These are phyloP conservation scores for Oncorhynchus gorbuscha DNA, from an alignment of 2,113 vertebrate species.

Conservation along the genomic window DNA sequence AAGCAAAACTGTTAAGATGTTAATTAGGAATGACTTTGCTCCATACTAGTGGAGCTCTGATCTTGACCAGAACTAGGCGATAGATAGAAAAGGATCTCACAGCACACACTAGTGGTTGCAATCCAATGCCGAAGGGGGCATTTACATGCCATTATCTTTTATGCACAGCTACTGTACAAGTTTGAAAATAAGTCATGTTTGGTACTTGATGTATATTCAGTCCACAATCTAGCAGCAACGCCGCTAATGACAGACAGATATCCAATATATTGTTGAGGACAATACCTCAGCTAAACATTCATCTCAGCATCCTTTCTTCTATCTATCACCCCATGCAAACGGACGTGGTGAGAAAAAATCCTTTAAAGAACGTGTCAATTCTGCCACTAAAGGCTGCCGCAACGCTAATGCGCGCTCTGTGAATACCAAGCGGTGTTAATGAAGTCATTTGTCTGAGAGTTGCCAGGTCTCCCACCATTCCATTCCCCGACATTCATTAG, in stretches of 20 bases:
- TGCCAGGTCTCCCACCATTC: slow-evolving; percentile 69
- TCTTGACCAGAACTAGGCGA: slow-evolving; percentile 34
- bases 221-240: slow-evolving; percentile 49
- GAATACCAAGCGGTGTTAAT: slow-evolving; percentile 76
- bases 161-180: slow-evolving; percentile 51
- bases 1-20: slow-evolving; percentile 10
- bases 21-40: slow-evolving; percentile 50
- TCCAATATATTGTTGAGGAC: slow-evolving; percentile 9
- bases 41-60: slow-evolving; percentile 30
- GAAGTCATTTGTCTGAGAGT: slow-evolving; percentile 78
- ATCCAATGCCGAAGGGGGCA: slow-evolving; percentile 59
- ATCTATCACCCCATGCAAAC: slow-evolving; percentile 29
- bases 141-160: slow-evolving; percentile 51
- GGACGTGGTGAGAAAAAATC: slow-evolving; percentile 39
- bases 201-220: slow-evolving; percentile 40
- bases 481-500: slow-evolving; percentile 72
- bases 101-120: slow-evolving; percentile 50
- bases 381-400: slow-evolving; percentile 53
- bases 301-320: neutral
- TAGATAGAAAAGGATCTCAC: slow-evolving; percentile 27
- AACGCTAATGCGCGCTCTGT: slow-evolving; percentile 55
- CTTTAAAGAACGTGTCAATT: slow-evolving; percentile 55
- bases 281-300: slow-evolving; percentile 3
- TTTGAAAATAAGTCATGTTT: slow-evolving; percentile 46
- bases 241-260: slow-evolving; percentile 61